Percentiles rank a stretch among this genome's conserved stretches.
These are phyloP conservation scores for Taenaris catops DNA, from an alignment of 2,888 invertebrate genomes.

Conservation along the genomic window DNA sequence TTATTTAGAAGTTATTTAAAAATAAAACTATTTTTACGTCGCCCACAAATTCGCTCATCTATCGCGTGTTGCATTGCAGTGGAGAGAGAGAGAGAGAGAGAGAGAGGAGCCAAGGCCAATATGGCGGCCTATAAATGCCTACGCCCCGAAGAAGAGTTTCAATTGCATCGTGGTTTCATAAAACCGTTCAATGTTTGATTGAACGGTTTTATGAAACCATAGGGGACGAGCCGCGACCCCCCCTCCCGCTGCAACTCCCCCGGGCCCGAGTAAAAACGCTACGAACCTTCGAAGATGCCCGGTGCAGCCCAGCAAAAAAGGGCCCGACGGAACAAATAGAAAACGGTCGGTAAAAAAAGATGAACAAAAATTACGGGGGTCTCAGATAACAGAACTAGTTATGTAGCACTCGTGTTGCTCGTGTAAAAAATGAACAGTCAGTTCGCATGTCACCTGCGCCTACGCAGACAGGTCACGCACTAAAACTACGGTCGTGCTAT, in stretches of 20 bases:
- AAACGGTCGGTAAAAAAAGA: constrained; percentile 65
- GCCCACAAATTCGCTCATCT: too few relatives aligned
- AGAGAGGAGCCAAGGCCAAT: too few relatives aligned
- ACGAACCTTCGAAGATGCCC: constrained; percentile 64
- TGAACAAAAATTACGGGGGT: constrained; percentile 61
- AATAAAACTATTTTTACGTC: too few relatives aligned
- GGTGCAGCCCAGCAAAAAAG: constrained; percentile 69
- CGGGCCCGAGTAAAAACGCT: constrained; percentile 61
- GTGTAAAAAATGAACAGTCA: constrained; percentile 50
- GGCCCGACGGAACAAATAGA: constrained; percentile 75
- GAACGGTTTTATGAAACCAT: too few relatives aligned
- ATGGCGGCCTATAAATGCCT: too few relatives aligned
- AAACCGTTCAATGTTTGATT: too few relatives aligned
- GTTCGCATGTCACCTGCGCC: constrained; percentile 72
- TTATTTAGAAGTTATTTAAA: too few relatives aligned
- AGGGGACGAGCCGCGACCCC: constrained; percentile 50
- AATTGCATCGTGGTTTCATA: too few relatives aligned
- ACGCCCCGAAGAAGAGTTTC: too few relatives aligned
- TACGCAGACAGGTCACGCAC: constrained; percentile 61
- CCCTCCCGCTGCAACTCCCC: constrained; percentile 35
- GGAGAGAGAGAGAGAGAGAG: too few relatives aligned
- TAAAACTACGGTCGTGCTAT: constrained; percentile 41
- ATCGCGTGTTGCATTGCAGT: too few relatives aligned
- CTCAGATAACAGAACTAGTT: constrained; percentile 66
- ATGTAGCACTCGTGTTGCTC: constrained; percentile 41